Evolutionary conservation across 2,113 vertebrate genomes (phyloP).

Genomic region (Catagonus wagneri): DNA sequence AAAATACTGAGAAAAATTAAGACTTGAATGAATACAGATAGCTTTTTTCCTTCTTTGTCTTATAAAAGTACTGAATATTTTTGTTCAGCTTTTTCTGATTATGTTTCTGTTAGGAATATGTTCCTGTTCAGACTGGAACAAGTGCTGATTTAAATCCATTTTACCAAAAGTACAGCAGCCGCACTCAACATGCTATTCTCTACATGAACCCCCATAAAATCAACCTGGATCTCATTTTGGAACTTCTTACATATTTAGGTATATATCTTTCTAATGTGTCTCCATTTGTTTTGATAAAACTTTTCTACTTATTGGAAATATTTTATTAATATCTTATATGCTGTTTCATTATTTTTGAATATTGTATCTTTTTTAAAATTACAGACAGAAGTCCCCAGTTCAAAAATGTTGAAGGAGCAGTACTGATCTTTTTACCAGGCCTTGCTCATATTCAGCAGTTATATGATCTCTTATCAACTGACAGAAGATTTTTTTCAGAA

Average conservation of each 20-base stretch:
- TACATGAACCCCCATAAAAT: slow-evolving; percentile 98
- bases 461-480: slow-evolving; percentile 93
- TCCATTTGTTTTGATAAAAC: slow-evolving; percentile 14
- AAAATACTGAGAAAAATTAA: neutral
- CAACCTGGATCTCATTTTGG: slow-evolving; percentile 96
- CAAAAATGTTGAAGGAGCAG: slow-evolving; percentile 92
- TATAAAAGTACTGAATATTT: slow-evolving; percentile 27
- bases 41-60: slow-evolving; percentile 14
- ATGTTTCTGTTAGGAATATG: slow-evolving; percentile 89
- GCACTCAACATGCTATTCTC: slow-evolving; percentile 93
- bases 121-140: slow-evolving; percentile 86
- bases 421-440: slow-evolving; percentile 96
- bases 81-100: neutral
- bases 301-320: neutral
- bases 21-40: neutral
- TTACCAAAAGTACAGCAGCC: slow-evolving; percentile 92
- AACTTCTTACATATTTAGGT: slow-evolving; percentile 95
- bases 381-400: slow-evolving; percentile 95
- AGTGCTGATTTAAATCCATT: slow-evolving; percentile 89
- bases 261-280: slow-evolving; percentile 51
- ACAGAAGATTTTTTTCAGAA: slow-evolving; percentile 93
- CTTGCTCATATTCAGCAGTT: slow-evolving; percentile 98
- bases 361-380: slow-evolving; percentile 51
- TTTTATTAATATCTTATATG: neutral
- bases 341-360: slow-evolving; percentile 35